phyloP scores from a whole-genome alignment of 2,888 invertebrate species.

The Plebejus anna region DNA sequence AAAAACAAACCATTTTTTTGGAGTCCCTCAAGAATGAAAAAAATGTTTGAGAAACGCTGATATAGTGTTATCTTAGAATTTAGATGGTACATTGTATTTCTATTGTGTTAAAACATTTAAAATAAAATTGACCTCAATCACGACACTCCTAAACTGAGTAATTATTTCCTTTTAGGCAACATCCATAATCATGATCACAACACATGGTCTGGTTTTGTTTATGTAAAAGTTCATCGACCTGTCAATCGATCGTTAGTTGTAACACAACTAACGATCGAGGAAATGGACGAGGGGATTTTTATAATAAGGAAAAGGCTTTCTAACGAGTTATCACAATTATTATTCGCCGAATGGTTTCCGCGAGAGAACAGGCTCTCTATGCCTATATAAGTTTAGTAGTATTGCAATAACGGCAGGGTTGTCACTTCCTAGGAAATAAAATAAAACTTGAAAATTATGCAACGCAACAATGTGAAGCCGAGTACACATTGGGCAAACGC shows the following conservation, averaged over 20 bases:
- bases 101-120: no score
- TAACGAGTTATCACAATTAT: constrained; percentile 20
- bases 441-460: background rate
- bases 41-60: no score
- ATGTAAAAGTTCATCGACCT: background rate
- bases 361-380: constrained; percentile 25
- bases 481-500: no score
- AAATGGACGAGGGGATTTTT: background rate
- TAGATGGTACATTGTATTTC: no score
- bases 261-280: background rate
- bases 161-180: background rate
- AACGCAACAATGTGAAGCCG: background rate
- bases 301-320: constrained; percentile 25
- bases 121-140: no score
- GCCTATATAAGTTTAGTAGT: constrained; percentile 1
- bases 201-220: constrained; percentile 12
- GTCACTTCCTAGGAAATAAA: constrained; percentile 15
- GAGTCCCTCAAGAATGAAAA: no score
- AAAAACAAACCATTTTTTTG: no score
- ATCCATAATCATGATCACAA: background rate
- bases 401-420: background rate
- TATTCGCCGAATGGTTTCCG: constrained; percentile 17
- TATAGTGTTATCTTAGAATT: no score
- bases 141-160: background rate
- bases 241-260: background rate